A percentile compares a stretch with the other conserved stretches of the same genome.
phyloP scores from a whole-genome alignment of 2,888 invertebrate species.

The Zaprionus bogoriensis region DNA sequence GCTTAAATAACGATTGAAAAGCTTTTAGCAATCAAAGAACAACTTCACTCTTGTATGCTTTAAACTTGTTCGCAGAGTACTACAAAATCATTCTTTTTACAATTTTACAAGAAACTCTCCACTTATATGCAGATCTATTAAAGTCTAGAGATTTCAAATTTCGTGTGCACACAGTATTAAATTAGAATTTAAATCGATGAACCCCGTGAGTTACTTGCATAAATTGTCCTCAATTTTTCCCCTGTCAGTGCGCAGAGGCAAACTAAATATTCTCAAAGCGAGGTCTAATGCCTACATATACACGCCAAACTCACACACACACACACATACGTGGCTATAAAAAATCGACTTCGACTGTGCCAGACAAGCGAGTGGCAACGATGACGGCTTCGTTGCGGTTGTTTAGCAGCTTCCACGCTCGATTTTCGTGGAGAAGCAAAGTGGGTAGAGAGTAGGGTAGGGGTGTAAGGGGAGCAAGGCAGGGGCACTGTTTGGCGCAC shows the following conservation, averaged over 20 bases:
- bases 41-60: no score
- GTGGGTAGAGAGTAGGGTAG: background rate
- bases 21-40: no score
- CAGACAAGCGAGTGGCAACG: constrained; percentile 12
- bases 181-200: background rate
- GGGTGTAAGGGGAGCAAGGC: background rate
- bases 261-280: constrained; percentile 4
- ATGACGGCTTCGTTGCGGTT: constrained; percentile 33
- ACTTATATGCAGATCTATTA: no score
- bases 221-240: background rate
- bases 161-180: background rate
- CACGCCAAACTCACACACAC: background rate
- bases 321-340: background rate
- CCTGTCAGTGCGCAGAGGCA: background rate
- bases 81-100: no score
- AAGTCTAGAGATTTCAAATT: no score
- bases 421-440: constrained; percentile 6
- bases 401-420: constrained; percentile 22
- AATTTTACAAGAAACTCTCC: no score
- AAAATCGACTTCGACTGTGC: constrained; percentile 11
- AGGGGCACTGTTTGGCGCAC: background rate
- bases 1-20: no score
- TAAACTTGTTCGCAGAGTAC: no score
- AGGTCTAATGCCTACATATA: background rate
- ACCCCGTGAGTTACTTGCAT: background rate